Base-by-base conservation (phyloP, 2,113 vertebrate species). In the Struthidea cinerea region DNA sequence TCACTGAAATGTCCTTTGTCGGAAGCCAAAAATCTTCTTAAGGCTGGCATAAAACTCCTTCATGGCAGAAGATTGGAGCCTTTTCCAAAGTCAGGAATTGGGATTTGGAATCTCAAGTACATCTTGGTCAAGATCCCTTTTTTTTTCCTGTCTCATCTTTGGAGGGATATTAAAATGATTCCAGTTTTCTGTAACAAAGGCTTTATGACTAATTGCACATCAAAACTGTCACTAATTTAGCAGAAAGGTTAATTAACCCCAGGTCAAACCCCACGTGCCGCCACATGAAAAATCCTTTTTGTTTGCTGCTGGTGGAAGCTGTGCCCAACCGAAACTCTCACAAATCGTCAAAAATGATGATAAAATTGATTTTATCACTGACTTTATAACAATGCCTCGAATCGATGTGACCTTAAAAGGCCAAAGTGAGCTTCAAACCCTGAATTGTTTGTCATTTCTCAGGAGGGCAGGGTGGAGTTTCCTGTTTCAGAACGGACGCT, bases 391-490 rank as follows among this genome's bases (percentile, higher is more conserved):
- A 95, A 88, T 85, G 75, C 79, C 73, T 94, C 56, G 13, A 95
- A 68, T 88, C 10, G 56, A 9, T 39, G n/a, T 94, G 82, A 44
- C 94, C 96, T 96, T 96, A 96, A 95, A 96, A 96, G 94, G 94
- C n/a, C 60, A 92, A 87, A 95, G 39, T 64, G 76, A 81, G 89
- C 83, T 90, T 93, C 93, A 94, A 92, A 84, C 77, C 84, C 93
- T 76, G 96, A 93, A 96, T 93, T 96, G 96, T 96, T 97, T 97
- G 94, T 95, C 86, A 90, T 96, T 90, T 97, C 95, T 97, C 80
- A 57, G 86, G 88, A 95, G 96, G 88, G 83, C 80, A 92, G 96
- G 96, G 96, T 97, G 96, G 96, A 95, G 96, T 96, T 97, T 97
- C 96, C 96, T 96, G 92, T 97, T 96, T 97, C 96, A 87, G 56